Base-by-base conservation (phyloP, 2,888 invertebrate genomes). In the Parthenolecanium corni region DNA sequence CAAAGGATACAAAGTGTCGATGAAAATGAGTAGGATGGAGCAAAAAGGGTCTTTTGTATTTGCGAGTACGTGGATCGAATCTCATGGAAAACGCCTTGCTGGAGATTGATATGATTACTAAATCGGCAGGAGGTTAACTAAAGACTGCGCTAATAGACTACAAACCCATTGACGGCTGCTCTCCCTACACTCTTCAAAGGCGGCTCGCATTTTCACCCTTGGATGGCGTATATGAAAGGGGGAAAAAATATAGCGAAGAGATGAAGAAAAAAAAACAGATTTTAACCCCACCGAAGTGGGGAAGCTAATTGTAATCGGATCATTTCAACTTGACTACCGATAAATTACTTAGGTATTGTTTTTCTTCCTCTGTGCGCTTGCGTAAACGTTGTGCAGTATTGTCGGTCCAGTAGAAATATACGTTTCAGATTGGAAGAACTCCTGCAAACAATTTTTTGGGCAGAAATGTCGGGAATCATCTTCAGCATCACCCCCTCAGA, bases 31-130 rank as follows among this genome's bases (percentile, higher is more conserved):
- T n/a, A n/a, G n/a, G n/a, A n/a, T n/a, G n/a, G n/a, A n/a, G n/a
- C n/a, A 31, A 31, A 40, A 47, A 58, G 58, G 58, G 58, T 58
- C 58, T 58, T 49, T 58, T 49, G 47, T 49, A 40, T 23, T 40
- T 4, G 31, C n/a, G 42, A 46, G 25, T 47, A 58, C 47, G 51
- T 51, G 58, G 58, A 58, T 58, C 58, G 49, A 58, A 58, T 58
- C 58, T 58, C 58, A 58, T 58, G 38, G 38, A 21, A 44, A 56
- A 23, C 58, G 49, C 25, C 49, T 44, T 11, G 58, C 14, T 49
- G 58, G 58, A 58, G 58, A 58, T 58, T 58, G 58, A 58, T 58
- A 58, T 58, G 58, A 58, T 58, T 58, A 58, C 58, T 21, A 16
- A 47, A 49, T 58, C 58, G 49, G 58, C 58, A 46, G 58, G 58